These are phyloP conservation scores for Hippopotamyrus pictus DNA, from an alignment of 2,797 vertebrate genomes.

Conservation along the genomic window DNA sequence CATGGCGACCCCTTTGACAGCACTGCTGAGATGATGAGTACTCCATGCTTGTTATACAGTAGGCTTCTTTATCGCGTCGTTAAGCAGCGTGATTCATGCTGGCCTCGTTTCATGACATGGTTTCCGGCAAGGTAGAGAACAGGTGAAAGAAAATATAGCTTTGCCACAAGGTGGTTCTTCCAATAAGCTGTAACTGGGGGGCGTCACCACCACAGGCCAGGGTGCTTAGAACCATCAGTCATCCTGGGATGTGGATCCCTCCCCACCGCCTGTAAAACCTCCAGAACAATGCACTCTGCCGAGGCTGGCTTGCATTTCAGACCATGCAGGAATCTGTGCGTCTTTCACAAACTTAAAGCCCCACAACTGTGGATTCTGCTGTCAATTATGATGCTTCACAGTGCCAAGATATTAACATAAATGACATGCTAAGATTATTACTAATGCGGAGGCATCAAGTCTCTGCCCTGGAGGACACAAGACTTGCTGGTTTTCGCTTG, in stretches of 20 bases:
- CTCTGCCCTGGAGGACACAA: neutral
- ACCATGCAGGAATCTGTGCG: neutral
- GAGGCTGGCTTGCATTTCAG: neutral
- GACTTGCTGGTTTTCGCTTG: neutral
- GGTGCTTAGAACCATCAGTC: neutral
- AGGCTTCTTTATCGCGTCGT: neutral
- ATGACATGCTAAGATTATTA: neutral
- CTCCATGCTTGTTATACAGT: conserved; percentile 21
- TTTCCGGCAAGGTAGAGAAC: neutral
- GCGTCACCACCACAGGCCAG: neutral
- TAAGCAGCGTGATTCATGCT: neutral
- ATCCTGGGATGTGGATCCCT: neutral
- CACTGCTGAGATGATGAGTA: conserved; percentile 9
- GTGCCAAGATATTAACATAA: neutral
- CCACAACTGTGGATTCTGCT: neutral
- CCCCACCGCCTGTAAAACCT: neutral
- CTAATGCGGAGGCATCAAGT: neutral
- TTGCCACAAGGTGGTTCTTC: neutral
- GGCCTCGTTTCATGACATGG: neutral
- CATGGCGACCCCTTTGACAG: neutral
- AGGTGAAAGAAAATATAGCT: neutral
- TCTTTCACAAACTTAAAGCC: neutral
- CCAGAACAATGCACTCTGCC: neutral
- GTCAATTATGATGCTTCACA: neutral
- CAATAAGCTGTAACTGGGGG: neutral